Conservation (phyloP, 2,888 invertebrate species). For the Panzeria rudis region DNA sequence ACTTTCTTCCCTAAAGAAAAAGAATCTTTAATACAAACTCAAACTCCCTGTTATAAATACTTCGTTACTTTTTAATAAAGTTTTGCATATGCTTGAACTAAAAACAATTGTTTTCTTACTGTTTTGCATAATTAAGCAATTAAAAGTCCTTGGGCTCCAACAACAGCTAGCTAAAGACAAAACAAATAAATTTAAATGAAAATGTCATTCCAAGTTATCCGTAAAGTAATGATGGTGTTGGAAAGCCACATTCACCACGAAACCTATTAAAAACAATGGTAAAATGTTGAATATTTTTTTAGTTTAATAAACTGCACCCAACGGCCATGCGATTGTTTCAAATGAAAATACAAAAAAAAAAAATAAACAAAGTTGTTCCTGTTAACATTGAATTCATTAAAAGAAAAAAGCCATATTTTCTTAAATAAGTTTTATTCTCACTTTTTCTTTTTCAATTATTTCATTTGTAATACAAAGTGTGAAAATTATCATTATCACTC, state of each 20-base stretch:
- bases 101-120: conserved; percentile 69
- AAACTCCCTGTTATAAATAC: background rate
- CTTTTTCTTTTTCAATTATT: conserved; percentile 12
- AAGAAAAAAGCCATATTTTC: conserved; percentile 41
- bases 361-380: background rate
- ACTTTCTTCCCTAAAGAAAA: background rate
- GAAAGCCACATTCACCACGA: conserved; percentile 80
- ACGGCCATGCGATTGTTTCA: conserved; percentile 68
- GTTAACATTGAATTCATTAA: conserved; percentile 38
- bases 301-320: conserved; percentile 77
- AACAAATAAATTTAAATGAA: conserved; percentile 59
- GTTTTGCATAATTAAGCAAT: conserved; percentile 82
- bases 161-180: conserved; percentile 22
- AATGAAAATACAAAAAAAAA: background rate
- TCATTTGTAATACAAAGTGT: conserved; percentile 74
- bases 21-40: background rate
- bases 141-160: conserved; percentile 74
- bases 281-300: conserved; percentile 46
- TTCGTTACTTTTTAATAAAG: background rate
- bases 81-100: conserved; percentile 34
- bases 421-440: conserved; percentile 4
- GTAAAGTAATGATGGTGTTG: conserved; percentile 72
- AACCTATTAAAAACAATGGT: conserved; percentile 74
- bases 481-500: conserved; percentile 82
- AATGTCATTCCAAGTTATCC: conserved; percentile 55